Evolutionary conservation across 2,888 invertebrate species (phyloP), one percentile per base, ranked within the genome.

Genomic region (Pycnomerus fuliginosus): DNA sequence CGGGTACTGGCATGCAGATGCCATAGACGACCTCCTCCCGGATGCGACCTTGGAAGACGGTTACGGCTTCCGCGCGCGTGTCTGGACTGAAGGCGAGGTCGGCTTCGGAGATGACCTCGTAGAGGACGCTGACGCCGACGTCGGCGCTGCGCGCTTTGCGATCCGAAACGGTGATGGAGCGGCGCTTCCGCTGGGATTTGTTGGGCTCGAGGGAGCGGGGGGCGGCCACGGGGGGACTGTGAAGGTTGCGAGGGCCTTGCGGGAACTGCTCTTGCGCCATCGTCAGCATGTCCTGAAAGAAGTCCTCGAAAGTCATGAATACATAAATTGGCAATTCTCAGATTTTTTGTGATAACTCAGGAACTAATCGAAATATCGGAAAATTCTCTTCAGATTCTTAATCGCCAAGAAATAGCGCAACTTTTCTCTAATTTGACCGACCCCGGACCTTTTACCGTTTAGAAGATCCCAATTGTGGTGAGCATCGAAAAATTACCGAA

Each of bases 11-110:
- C 78, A 93, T 83, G 62, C 92, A 93, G 35, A 93, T 90, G 16
- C 92, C 92, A 68, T 93, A 93, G 3, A 93, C 90, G 1, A 90
- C 89, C 73, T 92, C 92, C 68, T 92, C 91, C 31, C 86, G 79
- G 63, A 90, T 91, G 64, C 88, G 80, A 35, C 91, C 90, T 71
- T 90, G 90, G 70, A 90, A 90, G 0, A 91, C 89, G 2, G 90
- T 90, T 1, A 90, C 90, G 0, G 90, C 46, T 69, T 90, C 90
- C 30, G 83, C 81, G 56, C 83, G 80, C 34, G 80, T 77, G 59
- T 90, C 87, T 0, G 92, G 90, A 56, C 89, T 90, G 70, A 94
- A 94, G 22, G 89, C 91, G 24, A 94, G 74, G 70, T 94, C 94
- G 1, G 91, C 90, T 70, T 92, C 90, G 2, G 93, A 92, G 42